phyloP scores from a whole-genome alignment of 37 sponge, comb jelly and placozoan genomes.

The Mnemiopsis leidyi region DNA sequence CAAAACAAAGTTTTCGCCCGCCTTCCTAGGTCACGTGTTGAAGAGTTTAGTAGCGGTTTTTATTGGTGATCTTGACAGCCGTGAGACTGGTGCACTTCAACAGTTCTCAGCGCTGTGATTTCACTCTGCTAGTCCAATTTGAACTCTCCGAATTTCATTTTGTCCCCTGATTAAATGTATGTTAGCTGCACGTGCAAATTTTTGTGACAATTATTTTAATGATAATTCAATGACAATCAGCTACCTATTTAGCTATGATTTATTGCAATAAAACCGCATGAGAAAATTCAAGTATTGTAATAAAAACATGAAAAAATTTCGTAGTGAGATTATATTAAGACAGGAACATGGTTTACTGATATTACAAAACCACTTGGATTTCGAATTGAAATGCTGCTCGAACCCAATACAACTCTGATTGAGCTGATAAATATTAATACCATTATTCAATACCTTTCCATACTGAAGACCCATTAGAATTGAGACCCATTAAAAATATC shows the following conservation, averaged over 20 bases:
- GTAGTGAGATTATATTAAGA: no score
- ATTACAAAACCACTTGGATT: not conserved
- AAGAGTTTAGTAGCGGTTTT: not conserved
- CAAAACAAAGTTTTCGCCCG: not conserved
- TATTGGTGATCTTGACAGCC: not conserved
- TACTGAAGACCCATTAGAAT: not conserved
- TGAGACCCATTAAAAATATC: not conserved
- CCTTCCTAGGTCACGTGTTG: not conserved
- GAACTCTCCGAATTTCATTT: not conserved
- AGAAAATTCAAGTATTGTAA: not conserved
- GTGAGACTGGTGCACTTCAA: not conserved
- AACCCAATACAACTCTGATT: not conserved
- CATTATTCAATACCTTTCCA: not conserved
- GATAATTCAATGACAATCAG: not conserved
- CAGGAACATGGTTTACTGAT: no score
- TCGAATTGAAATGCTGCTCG: not conserved
- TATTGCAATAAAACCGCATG: not conserved
- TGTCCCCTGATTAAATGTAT: not conserved
- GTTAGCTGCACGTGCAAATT: not conserved
- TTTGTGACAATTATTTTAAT: not conserved
- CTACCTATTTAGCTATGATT: not conserved
- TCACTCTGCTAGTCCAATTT: not conserved
- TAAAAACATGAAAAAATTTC: no score
- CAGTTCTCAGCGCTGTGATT: not conserved
- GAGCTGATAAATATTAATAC: not conserved